A percentile compares a stretch with the other conserved stretches of the same genome.
Conservation (phyloP, 2,113 vertebrate genomes). For the Pungitius pungitius region DNA sequence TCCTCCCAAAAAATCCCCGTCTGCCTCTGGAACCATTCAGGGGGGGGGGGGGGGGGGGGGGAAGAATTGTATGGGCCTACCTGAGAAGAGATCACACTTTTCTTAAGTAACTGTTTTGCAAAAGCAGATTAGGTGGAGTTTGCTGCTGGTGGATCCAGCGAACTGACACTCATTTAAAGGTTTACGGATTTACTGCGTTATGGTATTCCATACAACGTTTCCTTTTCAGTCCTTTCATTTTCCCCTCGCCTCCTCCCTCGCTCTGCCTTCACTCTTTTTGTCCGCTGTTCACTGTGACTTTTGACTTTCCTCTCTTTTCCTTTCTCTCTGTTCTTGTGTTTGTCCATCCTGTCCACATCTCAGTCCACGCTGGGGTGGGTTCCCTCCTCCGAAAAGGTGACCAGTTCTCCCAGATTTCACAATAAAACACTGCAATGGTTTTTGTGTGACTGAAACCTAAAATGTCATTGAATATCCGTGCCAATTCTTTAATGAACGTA, state of each 20-base stretch:
- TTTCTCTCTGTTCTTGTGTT: conserved; percentile 56
- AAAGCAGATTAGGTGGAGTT: conserved; percentile 50
- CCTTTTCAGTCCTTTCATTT: conserved; percentile 17
- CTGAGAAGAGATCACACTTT: conserved; percentile 32
- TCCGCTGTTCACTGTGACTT: conserved; percentile 40
- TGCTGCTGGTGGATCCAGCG: conserved; percentile 14
- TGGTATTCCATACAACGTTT: conserved; percentile 52
- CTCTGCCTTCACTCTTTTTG: conserved; percentile 20
- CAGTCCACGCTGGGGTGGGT: conserved; percentile 90
- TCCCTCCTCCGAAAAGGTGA: conserved; percentile 86
- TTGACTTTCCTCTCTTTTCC: conserved; percentile 77
- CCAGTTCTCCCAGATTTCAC: conserved; percentile 54
- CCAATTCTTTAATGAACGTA: not conserved
- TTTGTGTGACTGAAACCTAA: not conserved
- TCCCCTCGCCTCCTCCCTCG: not conserved
- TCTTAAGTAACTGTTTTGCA: conserved; percentile 12
- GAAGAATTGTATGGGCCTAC: conserved; percentile 71
- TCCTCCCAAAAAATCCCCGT: conserved; percentile 42
- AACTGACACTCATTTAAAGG: conserved; percentile 13
- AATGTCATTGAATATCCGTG: not conserved
- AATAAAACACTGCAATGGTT: not conserved
- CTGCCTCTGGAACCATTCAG: conserved; percentile 26
- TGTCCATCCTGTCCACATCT: conserved; percentile 68
- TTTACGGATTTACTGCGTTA: conserved; percentile 24
- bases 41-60: not conserved